Base-by-base conservation (phyloP, 2,113 vertebrate genomes). In the Carollia perspicillata region DNA sequence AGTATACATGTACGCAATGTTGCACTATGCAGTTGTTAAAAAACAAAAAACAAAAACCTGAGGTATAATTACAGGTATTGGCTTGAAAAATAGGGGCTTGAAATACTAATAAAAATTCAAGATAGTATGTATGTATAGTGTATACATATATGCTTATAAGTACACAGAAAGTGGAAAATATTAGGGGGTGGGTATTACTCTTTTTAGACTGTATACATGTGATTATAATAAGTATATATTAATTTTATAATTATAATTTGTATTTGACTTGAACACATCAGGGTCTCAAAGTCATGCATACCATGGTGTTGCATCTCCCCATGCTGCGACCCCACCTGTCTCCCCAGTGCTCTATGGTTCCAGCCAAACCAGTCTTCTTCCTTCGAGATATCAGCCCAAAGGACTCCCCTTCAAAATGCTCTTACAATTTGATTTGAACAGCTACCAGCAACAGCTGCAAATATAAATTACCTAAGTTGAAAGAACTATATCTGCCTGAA, bases 91-190 rank as follows among this genome's bases (percentile, higher is more conserved):
- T 49, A 77, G 55, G 37, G 58, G 12, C n/a, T 51, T 95, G 51
- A 84, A 93, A 85, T 77, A 87, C 26, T 68, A 94, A 49, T 49
- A 49, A 94, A 79, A 86, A 75, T 72, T 87, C 66, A 95, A 80
- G 18, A 71, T 2, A 71, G 4, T 84, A 78, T 42, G 6, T 84
- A 78, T 49, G 0, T 71, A 58, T 14, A 72, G 11, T 75, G 33
- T 42, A 3, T n/a, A 87, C 16, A 77, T 11, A 91, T 0, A 22
- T 83, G 66, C 16, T 93, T 93, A 35, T 8, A 42, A 51, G 33
- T 75, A 17, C 18, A 94, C 0, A 90, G 65, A 94, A 96, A 84
- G 37, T 30, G 37, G 33, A 80, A 89, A 51, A 90, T 77, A 88
- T 0, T 68, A 20, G 2, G 37, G 20, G 63, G 16, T 92, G 18